Conservation (phyloP, 2,113 vertebrate genomes). For the Mesocricetus auratus region DNA sequence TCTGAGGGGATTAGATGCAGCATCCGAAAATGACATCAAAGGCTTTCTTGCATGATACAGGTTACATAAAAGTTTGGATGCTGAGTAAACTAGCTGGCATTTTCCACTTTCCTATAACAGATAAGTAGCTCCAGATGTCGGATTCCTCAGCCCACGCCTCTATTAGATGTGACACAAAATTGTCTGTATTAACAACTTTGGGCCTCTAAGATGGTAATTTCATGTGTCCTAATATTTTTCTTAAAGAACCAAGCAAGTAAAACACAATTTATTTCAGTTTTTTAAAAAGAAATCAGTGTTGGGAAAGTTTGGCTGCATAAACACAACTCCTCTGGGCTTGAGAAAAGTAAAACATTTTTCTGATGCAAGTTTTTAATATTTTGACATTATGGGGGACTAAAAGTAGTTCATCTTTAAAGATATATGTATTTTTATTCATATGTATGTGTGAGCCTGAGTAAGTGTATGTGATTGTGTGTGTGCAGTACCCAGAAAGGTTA, state of each 20-base stretch:
- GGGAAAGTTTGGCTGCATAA: background rate
- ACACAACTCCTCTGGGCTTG: background rate
- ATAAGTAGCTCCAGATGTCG: conserved; percentile 11
- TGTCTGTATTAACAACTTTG: background rate
- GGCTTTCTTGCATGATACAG: background rate
- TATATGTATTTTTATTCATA: background rate
- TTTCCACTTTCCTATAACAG: background rate
- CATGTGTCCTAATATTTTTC: background rate
- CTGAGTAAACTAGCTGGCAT: background rate
- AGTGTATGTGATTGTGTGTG: background rate
- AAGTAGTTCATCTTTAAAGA: background rate
- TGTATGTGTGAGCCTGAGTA: background rate
- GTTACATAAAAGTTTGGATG: background rate
- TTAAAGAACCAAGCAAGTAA: background rate
- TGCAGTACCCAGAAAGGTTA: background rate
- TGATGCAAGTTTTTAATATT: background rate
- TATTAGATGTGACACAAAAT: background rate
- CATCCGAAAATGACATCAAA: background rate
- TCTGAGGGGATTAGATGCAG: background rate
- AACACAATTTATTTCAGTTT: background rate
- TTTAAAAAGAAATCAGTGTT: background rate
- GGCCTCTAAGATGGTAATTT: background rate
- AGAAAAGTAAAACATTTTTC: background rate
- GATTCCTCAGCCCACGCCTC: background rate
- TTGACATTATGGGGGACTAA: background rate